These are phyloP conservation scores for Pelodytes ibericus DNA, from an alignment of 2,797 vertebrate genomes.

Conservation along the genomic window DNA sequence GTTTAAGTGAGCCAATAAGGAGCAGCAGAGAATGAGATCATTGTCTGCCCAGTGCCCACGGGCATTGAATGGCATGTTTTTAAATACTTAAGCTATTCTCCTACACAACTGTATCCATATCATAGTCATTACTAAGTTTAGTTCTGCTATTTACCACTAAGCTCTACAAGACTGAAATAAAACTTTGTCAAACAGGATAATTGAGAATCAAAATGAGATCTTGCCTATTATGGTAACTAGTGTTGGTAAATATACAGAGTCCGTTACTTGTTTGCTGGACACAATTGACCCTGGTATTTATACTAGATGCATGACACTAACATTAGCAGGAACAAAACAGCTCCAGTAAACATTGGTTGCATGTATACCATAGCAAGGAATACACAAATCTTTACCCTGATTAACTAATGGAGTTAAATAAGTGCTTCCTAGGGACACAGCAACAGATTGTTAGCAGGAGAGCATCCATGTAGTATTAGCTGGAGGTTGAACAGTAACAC, in stretches of 20 bases:
- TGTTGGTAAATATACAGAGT: too few species aligned
- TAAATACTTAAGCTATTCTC: not conserved
- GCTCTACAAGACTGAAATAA: not conserved
- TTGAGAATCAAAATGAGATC: too few species aligned
- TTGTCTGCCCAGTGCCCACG: not conserved
- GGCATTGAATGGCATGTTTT: not conserved
- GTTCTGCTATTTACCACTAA: not conserved
- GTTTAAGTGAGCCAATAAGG: not conserved
- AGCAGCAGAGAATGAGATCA: not conserved
- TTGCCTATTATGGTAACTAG: too few species aligned
- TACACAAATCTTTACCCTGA: slow-evolving; percentile 7
- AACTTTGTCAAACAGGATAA: too few species aligned
- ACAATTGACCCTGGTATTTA: too few species aligned
- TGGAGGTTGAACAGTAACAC: too few species aligned
- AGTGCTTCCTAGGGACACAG: too few species aligned
- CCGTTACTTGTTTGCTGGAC: too few species aligned
- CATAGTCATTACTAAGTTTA: not conserved
- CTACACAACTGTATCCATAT: not conserved
- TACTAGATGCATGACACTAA: not conserved
- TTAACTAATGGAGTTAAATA: not conserved
- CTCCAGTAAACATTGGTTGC: not conserved
- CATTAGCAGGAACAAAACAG: not conserved
- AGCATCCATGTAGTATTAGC: too few species aligned
- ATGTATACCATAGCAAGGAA: not conserved
- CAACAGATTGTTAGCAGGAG: too few species aligned